Conservation (phyloP, 2,888 invertebrate species). For the Conomelus anceps region DNA sequence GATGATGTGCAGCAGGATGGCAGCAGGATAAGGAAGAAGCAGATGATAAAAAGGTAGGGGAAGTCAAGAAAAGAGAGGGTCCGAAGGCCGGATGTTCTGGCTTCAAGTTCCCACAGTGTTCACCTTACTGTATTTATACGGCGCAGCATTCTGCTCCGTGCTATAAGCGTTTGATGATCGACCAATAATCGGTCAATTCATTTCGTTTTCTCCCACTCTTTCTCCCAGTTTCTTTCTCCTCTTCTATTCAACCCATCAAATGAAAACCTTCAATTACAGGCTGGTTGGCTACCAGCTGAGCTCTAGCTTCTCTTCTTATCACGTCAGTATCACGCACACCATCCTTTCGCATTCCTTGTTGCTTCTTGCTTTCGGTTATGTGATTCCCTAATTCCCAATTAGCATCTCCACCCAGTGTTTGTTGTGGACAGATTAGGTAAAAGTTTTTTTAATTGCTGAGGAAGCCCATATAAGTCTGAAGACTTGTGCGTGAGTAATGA, state of each 20-base stretch:
- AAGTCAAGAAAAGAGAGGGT: neutral
- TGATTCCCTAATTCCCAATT: neutral
- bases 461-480: no score
- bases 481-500: no score
- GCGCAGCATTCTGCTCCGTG: no score
- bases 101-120: neutral
- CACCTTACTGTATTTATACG: neutral
- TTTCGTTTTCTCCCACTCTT: no score
- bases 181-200: neutral
- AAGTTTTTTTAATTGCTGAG: no score
- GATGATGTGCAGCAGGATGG: neutral
- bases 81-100: neutral
- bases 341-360: neutral
- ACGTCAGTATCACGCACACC: neutral
- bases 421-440: neutral
- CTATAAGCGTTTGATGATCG: neutral
- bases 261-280: conserved; percentile 1
- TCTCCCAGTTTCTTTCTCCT: no score
- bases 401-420: neutral
- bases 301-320: neutral
- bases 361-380: neutral
- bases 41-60: neutral
- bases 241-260: conserved; percentile 10
- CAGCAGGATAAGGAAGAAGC: neutral
- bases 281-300: conserved; percentile 1